These are phyloP conservation scores for Byasa hedistus DNA, from an alignment of 2,888 invertebrate genomes.

Conservation along the genomic window DNA sequence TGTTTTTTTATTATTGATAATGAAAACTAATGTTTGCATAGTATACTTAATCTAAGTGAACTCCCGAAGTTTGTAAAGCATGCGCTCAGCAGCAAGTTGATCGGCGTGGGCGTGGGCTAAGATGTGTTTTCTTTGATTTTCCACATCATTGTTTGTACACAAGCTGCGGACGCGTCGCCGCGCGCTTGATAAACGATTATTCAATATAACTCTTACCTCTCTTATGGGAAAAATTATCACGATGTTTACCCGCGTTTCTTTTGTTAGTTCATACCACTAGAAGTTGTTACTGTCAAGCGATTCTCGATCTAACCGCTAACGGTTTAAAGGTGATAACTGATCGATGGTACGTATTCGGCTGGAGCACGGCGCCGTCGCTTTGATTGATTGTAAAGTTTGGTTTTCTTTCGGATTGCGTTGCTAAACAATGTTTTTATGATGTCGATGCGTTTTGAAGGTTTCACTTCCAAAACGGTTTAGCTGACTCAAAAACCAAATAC, in stretches of 20 bases:
- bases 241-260: slow-evolving; percentile 49
- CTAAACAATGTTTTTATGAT: slow-evolving; percentile 41
- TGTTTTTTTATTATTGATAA: neutral
- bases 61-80: neutral
- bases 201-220: slow-evolving; percentile 53
- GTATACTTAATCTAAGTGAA: neutral
- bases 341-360: slow-evolving; percentile 22
- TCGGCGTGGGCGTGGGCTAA: slow-evolving; percentile 59
- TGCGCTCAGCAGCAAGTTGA: slow-evolving; percentile 32
- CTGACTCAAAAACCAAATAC: no score
- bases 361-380: slow-evolving; percentile 32
- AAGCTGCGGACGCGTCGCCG: slow-evolving; percentile 58
- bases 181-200: slow-evolving; percentile 61
- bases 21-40: neutral
- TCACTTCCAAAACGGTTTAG: no score
- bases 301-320: slow-evolving; percentile 19
- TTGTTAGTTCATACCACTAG: slow-evolving; percentile 34
- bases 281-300: slow-evolving; percentile 17
- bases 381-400: slow-evolving; percentile 37
- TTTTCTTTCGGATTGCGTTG: slow-evolving; percentile 37
- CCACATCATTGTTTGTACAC: slow-evolving; percentile 71
- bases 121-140: slow-evolving; percentile 68
- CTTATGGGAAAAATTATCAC: slow-evolving; percentile 60
- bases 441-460: slow-evolving; percentile 18
- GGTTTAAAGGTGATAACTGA: slow-evolving; percentile 30